Percentiles rank a stretch among this genome's conserved stretches.
phyloP scores from a whole-genome alignment of 2,797 vertebrate genomes.

The Coregonus ussuriensis region DNA sequence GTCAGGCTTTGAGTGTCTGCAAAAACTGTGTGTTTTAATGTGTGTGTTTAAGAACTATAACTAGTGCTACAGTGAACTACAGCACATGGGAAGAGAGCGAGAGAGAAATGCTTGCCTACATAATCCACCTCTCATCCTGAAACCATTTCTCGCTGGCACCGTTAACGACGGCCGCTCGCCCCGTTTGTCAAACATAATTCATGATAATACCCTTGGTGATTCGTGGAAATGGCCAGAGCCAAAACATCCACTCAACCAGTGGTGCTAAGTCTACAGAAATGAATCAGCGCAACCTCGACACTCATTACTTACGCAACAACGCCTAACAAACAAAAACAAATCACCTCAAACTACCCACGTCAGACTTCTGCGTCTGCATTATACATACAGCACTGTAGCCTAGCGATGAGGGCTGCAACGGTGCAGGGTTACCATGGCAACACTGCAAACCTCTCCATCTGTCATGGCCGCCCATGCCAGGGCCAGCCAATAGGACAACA shows the following conservation, averaged over 20 bases:
- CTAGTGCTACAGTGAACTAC: background rate
- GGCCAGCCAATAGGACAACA: slow-evolving; percentile 58
- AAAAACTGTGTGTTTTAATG: background rate
- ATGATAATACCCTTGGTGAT: background rate
- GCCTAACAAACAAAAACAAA: slow-evolving; percentile 50
- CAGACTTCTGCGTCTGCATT: slow-evolving; percentile 55
- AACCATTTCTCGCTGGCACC: slow-evolving; percentile 16
- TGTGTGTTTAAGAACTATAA: background rate
- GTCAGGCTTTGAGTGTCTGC: background rate
- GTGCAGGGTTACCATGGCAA: slow-evolving; percentile 80
- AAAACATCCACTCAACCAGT: background rate
- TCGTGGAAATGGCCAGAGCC: background rate
- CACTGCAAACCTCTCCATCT: slow-evolving; percentile 78
- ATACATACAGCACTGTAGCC: slow-evolving; percentile 14
- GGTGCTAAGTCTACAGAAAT: background rate
- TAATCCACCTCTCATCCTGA: slow-evolving; percentile 37
- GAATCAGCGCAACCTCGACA: slow-evolving; percentile 19
- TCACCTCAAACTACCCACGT: slow-evolving; percentile 46
- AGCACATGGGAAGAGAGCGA: slow-evolving; percentile 18
- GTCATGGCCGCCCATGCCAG: slow-evolving; percentile 70
- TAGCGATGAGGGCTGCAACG: background rate
- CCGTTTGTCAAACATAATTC: slow-evolving; percentile 25
- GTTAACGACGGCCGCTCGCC: background rate
- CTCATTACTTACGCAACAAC: slow-evolving; percentile 49
- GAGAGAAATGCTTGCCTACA: background rate